Conservation (phyloP, 2,888 invertebrate genomes). For the Drosophila koepferae region DNA sequence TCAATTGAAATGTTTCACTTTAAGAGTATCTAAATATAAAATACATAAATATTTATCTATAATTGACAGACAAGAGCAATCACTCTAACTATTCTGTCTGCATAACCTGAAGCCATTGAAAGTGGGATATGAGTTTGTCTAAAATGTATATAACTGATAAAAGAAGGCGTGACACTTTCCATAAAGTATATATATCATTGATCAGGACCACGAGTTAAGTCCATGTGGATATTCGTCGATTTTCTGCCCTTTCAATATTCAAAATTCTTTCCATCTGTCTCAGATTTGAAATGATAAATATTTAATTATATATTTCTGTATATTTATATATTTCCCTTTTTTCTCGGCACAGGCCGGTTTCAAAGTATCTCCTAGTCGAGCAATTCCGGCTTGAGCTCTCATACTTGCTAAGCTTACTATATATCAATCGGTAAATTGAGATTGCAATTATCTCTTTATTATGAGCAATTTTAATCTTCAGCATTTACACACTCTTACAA, state of each 20-base stretch:
- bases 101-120: too few relatives aligned
- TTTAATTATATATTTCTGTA: too few relatives aligned
- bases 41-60: neutral
- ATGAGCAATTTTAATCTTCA: neutral
- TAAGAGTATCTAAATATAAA: too few relatives aligned
- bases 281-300: too few relatives aligned
- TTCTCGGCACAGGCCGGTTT: too few relatives aligned
- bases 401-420: neutral
- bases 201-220: neutral
- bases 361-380: neutral
- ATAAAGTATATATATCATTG: neutral
- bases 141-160: neutral
- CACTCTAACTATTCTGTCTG: neutral
- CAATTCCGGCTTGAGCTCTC: neutral
- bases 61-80: neutral
- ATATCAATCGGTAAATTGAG: neutral
- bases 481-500: neutral
- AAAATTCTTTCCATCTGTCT: too few relatives aligned
- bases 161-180: accelerated
- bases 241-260: too few relatives aligned
- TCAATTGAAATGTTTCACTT: too few relatives aligned
- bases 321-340: too few relatives aligned
- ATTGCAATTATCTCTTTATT: conserved; percentile 3
- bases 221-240: too few relatives aligned
- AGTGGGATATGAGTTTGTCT: neutral